phyloP scores from a whole-genome alignment of 2,797 vertebrate genomes.

The Tragopan temminckii region DNA sequence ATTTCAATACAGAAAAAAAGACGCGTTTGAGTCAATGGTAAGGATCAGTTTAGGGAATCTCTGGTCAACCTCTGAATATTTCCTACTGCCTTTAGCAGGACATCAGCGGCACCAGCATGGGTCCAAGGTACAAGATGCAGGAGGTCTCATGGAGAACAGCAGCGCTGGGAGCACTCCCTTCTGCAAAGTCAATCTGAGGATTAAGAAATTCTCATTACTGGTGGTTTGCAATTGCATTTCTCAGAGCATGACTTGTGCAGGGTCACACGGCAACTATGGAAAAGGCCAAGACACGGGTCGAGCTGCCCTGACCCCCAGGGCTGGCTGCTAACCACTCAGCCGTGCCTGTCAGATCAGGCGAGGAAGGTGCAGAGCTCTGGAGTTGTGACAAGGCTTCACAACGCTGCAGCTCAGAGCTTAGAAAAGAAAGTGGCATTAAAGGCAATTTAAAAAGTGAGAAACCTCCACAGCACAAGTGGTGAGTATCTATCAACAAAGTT shows the following conservation, averaged over 20 bases:
- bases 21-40: accelerated
- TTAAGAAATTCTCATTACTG: constrained; percentile 35
- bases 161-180: not conserved
- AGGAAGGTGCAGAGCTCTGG: constrained; percentile 3
- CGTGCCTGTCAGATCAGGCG: not conserved
- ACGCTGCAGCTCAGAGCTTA: constrained; percentile 1
- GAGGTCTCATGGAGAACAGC: not conserved
- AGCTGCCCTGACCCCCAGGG: constrained; percentile 45
- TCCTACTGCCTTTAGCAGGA: not conserved
- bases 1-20: not conserved
- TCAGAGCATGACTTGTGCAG: not conserved
- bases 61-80: not conserved
- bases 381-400: not conserved
- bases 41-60: not conserved
- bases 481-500: not conserved
- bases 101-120: accelerated
- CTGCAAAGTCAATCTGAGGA: not conserved
- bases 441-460: not conserved
- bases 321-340: constrained; percentile 17
- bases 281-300: not conserved
- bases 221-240: constrained; percentile 11
- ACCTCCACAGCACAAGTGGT: not conserved
- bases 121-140: not conserved
- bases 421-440: constrained; percentile 1
- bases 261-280: not conserved